Percentiles rank a stretch among this genome's conserved stretches.
phyloP scores from a whole-genome alignment of 2,888 invertebrate species.

The Cryptus armator region DNA sequence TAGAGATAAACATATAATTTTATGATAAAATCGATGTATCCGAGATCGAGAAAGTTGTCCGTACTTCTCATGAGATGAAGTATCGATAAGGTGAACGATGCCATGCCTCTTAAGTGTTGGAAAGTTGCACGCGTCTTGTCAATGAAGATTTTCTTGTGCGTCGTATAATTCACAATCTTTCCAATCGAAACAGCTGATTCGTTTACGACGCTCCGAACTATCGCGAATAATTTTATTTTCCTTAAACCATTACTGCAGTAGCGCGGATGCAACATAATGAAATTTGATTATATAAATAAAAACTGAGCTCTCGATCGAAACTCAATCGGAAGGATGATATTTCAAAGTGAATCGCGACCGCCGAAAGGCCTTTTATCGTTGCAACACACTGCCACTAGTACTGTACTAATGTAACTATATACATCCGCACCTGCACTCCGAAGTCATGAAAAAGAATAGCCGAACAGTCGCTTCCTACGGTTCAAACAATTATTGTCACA shows the following conservation, averaged over 20 bases:
- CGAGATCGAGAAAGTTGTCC: neutral
- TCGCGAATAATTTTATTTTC: neutral
- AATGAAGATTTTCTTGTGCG: neutral
- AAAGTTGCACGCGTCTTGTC: neutral
- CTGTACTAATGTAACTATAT: neutral
- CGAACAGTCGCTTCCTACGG: neutral
- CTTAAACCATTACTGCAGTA: neutral
- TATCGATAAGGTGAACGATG: neutral
- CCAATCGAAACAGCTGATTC: neutral
- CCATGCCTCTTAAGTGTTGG: neutral
- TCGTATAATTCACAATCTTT: neutral
- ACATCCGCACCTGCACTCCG: neutral
- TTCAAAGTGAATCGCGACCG: neutral
- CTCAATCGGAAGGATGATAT: neutral
- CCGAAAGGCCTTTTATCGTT: neutral
- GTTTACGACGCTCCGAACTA: neutral
- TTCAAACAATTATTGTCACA: neutral
- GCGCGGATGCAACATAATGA: neutral
- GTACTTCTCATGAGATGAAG: neutral
- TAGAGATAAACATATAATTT: too few relatives aligned
- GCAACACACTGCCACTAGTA: neutral
- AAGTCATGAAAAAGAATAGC: neutral
- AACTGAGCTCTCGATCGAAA: neutral
- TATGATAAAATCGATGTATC: conserved; percentile 2
- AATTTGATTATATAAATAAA: neutral